Evolutionary conservation across 2,888 invertebrate species (phyloP).

Genomic region (Actias luna): DNA sequence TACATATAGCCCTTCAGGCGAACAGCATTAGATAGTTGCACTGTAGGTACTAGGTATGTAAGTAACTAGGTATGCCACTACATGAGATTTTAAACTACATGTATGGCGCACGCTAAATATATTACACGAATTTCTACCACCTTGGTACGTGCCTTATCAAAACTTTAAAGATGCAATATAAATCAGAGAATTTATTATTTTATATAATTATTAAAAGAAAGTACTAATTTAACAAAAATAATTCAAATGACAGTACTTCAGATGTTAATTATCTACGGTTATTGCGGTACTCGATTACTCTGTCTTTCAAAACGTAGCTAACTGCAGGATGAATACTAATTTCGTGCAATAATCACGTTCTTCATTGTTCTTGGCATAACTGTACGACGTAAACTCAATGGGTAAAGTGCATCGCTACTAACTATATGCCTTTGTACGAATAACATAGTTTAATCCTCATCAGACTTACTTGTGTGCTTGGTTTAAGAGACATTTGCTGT

Average conservation of each 20-base stretch:
- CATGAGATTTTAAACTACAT: no score
- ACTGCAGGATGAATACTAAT: slow-evolving; percentile 8
- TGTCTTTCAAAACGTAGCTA: slow-evolving; percentile 3
- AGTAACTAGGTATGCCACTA: no score
- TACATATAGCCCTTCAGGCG: no score
- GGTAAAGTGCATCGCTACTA: slow-evolving; percentile 22
- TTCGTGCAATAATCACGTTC: slow-evolving; percentile 14
- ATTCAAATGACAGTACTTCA: background rate
- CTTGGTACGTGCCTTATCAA: no score
- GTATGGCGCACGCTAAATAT: no score
- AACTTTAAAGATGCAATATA: no score
- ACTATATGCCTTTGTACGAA: slow-evolving; percentile 28
- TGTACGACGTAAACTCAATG: slow-evolving; percentile 15
- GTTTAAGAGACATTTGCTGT: background rate
- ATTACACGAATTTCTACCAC: no score
- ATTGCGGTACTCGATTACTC: background rate
- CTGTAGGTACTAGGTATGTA: no score
- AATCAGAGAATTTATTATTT: no score
- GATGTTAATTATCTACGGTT: background rate
- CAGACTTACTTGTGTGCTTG: background rate
- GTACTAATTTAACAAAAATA: background rate
- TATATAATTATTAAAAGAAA: no score
- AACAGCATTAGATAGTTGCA: no score
- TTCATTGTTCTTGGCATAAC: slow-evolving; percentile 15
- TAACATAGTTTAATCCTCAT: slow-evolving; percentile 19